Base-by-base conservation (phyloP, 2,888 invertebrate species). In the Nemapogon koenigi region DNA sequence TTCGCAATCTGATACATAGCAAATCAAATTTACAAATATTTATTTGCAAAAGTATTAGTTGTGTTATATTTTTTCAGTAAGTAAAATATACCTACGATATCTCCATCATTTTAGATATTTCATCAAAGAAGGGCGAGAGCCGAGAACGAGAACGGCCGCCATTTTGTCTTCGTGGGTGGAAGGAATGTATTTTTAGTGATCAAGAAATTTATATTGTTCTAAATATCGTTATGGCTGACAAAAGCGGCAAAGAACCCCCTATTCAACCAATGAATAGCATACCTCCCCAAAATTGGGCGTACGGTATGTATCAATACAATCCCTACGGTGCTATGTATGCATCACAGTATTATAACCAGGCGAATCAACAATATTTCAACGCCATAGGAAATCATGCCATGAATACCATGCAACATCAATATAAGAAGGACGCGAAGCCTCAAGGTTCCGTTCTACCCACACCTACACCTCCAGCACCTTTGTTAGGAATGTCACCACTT, bases 271-370 rank as follows among this genome's bases (percentile, higher is more conserved):
- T 76, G 61, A 75, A 52, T 47, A 73, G 73, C 41, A 53, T 75
- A 58, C 67, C 70, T 43, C 60, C 64, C 15, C 69, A 68, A 49
- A 63, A 62, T n/a, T 79, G 79, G 80, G 62, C 69, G 58, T 78
- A 72, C 50, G 64, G 68, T 45, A 52, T 67, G 42, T 71, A 73
- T 50, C 63, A 62, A 26, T 75, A 67, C 48, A 70, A 64, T 51
- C 65, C 64, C 30, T 76, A 71, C 49, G 68, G 69, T 50, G 59
- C 55, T 39, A 62, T 71, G 59, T 81, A 71, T 55, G 67, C 73
- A 38, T 80, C 75, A 38, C 72, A 78, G 42, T 80, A 75, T 50
- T 78, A 62, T 46, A 62, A 62, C 46, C 62, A 53, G 42, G 51
- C 51, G 41, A 60, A 58, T 22, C 35, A 35, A 10, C 32, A 32